Evolutionary conservation across 2,113 vertebrate species (phyloP).

Genomic region (Thalassarche chlororhynchos): DNA sequence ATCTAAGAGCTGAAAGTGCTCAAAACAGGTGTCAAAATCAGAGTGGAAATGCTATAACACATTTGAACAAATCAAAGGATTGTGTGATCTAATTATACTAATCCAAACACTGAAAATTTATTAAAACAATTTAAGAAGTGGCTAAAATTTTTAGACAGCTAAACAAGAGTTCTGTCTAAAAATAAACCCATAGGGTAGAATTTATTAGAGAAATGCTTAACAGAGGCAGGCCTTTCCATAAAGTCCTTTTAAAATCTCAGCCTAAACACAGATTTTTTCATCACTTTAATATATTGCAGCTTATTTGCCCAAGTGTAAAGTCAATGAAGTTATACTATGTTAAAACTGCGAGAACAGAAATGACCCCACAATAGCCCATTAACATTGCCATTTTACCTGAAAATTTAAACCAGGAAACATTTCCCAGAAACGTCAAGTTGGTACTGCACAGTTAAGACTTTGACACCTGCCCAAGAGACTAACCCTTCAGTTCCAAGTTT

Average conservation of each 20-base stretch:
- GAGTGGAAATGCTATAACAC: slow-evolving; percentile 31
- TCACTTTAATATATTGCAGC: background rate
- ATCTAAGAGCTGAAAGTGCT: slow-evolving; percentile 27
- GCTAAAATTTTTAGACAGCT: background rate
- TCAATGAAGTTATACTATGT: background rate
- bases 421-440: background rate
- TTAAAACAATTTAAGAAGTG: background rate
- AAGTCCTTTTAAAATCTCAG: background rate
- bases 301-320: background rate
- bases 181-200: background rate
- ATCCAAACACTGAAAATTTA: background rate
- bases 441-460: background rate
- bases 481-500: background rate
- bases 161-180: background rate
- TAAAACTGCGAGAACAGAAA: background rate
- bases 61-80: slow-evolving; percentile 51
- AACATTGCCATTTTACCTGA: background rate
- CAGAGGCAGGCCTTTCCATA: background rate
- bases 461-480: background rate
- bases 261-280: background rate
- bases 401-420: background rate
- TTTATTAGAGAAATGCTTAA: background rate
- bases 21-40: slow-evolving; percentile 65
- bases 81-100: slow-evolving; percentile 25
- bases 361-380: background rate